Conservation (phyloP, 2,888 invertebrate genomes). For the Ichneumoninae sp. region DNA sequence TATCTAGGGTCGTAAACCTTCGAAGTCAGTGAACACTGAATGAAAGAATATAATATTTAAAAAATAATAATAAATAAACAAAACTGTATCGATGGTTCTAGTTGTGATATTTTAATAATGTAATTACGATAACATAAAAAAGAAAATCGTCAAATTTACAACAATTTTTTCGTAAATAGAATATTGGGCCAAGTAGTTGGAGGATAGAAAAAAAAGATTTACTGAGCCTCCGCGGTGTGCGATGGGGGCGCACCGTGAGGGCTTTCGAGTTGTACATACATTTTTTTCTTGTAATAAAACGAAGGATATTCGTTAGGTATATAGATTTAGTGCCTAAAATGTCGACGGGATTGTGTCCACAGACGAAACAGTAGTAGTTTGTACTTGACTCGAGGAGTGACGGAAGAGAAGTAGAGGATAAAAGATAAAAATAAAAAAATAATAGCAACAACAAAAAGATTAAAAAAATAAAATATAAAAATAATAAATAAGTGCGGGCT, state of each 20-base stretch:
- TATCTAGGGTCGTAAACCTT: constrained; percentile 38
- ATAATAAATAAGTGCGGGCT: constrained; percentile 10
- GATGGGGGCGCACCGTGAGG: constrained; percentile 17
- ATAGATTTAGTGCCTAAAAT: constrained; percentile 81
- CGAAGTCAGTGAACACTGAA: constrained; percentile 51
- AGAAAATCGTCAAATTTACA: constrained; percentile 70
- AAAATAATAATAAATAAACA: constrained; percentile 57
- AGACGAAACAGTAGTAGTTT: constrained; percentile 44
- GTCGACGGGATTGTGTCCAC: constrained; percentile 75
- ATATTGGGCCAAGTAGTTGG: constrained; percentile 54
- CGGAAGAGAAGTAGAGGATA: constrained; percentile 16
- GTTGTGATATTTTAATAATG: constrained; percentile 83
- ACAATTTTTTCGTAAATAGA: constrained; percentile 61
- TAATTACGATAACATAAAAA: constrained; percentile 68
- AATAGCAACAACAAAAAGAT: not conserved
- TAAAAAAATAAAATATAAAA: constrained; percentile 33
- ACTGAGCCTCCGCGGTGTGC: constrained; percentile 22
- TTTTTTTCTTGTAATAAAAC: constrained; percentile 70
- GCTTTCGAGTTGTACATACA: constrained; percentile 73
- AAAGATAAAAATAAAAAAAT: constrained; percentile 26
- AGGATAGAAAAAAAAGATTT: constrained; percentile 45
- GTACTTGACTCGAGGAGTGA: constrained; percentile 7
- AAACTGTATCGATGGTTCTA: constrained; percentile 82
- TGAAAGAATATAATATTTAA: constrained; percentile 30
- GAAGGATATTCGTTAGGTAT: constrained; percentile 74